phyloP scores from a whole-genome alignment of 2,797 vertebrate species.

The Sebastes itinus region DNA sequence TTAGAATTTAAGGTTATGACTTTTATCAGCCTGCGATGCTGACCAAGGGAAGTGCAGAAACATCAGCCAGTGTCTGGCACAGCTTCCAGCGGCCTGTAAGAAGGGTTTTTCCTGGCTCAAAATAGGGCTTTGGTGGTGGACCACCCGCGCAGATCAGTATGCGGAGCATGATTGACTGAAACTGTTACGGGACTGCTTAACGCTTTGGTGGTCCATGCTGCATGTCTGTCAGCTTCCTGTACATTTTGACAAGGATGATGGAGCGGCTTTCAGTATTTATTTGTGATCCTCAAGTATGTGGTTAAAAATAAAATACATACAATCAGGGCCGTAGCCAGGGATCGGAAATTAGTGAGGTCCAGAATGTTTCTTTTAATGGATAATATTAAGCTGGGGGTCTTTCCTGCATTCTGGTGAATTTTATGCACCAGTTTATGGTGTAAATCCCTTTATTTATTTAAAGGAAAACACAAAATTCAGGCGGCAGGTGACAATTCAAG shows the following conservation, averaged over 20 bases:
- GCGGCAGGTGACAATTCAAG: no score
- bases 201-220: slow-evolving; percentile 24
- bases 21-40: slow-evolving; percentile 29
- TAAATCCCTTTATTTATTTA: no score
- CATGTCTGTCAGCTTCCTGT: slow-evolving; percentile 19
- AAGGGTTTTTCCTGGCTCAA: slow-evolving; percentile 37
- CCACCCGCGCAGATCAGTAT: slow-evolving; percentile 47
- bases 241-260: neutral
- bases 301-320: neutral
- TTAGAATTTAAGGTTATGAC: slow-evolving; percentile 4
- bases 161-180: slow-evolving; percentile 19
- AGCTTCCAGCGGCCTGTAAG: slow-evolving; percentile 23
- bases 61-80: slow-evolving; percentile 33
- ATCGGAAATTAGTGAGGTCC: no score
- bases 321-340: no score
- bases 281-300: neutral
- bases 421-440: no score
- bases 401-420: no score
- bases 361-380: no score
- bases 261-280: neutral
- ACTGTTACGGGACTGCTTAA: slow-evolving; percentile 12
- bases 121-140: slow-evolving; percentile 28
- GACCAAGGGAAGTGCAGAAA: slow-evolving; percentile 8
- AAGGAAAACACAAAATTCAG: no score
- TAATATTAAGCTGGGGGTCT: no score